A percentile compares a stretch with the other conserved stretches of the same genome.
Conservation (phyloP, 2,113 vertebrate species). For the Malurus cyaneus region DNA sequence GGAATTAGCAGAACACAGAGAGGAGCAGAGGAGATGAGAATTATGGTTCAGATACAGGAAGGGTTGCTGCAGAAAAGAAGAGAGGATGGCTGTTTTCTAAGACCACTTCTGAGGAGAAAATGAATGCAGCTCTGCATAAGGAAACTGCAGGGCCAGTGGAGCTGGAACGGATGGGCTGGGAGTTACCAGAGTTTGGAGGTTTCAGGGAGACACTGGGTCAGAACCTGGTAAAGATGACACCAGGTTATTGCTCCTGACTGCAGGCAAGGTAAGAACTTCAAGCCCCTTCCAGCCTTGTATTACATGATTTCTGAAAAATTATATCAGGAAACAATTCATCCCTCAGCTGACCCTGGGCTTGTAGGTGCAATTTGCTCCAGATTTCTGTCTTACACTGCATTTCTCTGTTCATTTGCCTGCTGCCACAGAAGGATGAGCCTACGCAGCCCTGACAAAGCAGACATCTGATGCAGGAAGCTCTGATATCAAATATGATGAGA, state of each 20-base stretch:
- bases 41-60: neutral
- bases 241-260: neutral
- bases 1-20: neutral
- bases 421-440: neutral
- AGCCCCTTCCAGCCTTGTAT: neutral
- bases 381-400: neutral
- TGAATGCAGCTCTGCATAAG: neutral
- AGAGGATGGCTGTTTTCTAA: neutral
- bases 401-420: neutral
- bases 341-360: neutral
- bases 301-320: neutral
- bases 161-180: neutral
- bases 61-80: neutral
- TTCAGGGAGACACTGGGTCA: neutral
- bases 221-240: neutral
- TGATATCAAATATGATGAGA: neutral
- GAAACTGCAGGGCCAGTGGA: neutral
- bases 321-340: neutral
- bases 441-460: neutral
- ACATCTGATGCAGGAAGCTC: neutral
- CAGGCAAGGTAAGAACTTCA: neutral
- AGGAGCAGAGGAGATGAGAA: neutral
- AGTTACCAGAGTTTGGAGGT: neutral
- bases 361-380: neutral
- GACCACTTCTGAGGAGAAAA: neutral